phyloP scores from a whole-genome alignment of 2,888 invertebrate genomes.

The Yponomeuta sedellus region DNA sequence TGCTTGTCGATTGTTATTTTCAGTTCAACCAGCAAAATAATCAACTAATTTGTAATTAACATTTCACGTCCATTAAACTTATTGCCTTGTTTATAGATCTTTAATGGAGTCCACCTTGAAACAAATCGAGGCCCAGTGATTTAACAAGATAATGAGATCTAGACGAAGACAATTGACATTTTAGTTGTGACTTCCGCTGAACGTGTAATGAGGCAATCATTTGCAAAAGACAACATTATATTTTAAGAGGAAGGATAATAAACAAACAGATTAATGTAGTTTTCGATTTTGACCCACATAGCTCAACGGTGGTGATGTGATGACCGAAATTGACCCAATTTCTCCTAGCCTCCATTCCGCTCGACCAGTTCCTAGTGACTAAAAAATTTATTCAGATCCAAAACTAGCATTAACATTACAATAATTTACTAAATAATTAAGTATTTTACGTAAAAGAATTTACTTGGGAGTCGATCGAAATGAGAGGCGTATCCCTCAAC shows the following conservation, averaged over 20 bases:
- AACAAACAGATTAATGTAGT: background rate
- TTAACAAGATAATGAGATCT: conserved; percentile 11
- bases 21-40: background rate
- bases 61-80: background rate
- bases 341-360: background rate
- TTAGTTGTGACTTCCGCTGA: background rate
- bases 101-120: conserved; percentile 4
- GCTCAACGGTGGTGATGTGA: background rate
- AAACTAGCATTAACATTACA: background rate
- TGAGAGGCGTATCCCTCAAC: conserved; percentile 2
- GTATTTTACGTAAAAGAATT: background rate
- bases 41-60: conserved; percentile 6
- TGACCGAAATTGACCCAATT: background rate
- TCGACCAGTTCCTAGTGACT: background rate
- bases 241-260: background rate
- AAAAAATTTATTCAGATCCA: background rate
- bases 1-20: conserved; percentile 50
- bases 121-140: background rate
- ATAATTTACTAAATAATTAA: too few species aligned
- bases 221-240: background rate
- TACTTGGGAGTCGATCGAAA: background rate
- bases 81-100: conserved; percentile 8
- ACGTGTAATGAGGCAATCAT: background rate
- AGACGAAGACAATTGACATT: conserved; percentile 9
- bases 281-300: background rate